These are phyloP conservation scores for Globodera ellingtonae DNA, from an alignment of 1,140 invertebrate genomes.

Conservation along the genomic window DNA sequence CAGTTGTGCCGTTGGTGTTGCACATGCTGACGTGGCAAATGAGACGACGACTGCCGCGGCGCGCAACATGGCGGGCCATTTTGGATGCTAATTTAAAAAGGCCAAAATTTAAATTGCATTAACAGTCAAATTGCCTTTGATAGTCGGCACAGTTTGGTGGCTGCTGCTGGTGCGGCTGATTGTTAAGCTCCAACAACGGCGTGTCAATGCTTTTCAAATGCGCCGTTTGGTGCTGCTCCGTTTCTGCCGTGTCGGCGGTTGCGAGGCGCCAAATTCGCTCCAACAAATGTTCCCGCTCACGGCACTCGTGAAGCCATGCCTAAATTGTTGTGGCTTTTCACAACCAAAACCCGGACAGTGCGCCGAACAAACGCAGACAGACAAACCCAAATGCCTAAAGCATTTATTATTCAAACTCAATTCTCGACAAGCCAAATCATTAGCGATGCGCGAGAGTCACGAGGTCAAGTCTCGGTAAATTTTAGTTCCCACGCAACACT, in stretches of 20 bases:
- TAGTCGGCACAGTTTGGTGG: neutral
- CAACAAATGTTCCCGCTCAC: neutral
- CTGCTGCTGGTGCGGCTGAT: neutral
- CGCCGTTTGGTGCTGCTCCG: neutral
- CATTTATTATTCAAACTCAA: no score
- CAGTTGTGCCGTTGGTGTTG: neutral
- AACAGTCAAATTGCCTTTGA: neutral
- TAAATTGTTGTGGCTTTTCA: neutral
- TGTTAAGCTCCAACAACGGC: neutral
- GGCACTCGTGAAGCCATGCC: neutral
- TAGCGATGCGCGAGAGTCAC: no score
- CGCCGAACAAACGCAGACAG: no score
- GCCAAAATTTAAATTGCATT: neutral
- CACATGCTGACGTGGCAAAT: neutral
- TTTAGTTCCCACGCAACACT: no score
- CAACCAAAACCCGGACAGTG: neutral
- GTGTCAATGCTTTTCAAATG: neutral
- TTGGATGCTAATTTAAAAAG: neutral
- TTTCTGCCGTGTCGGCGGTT: neutral
- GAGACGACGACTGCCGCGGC: neutral
- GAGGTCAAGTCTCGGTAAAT: no score
- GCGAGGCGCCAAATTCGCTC: neutral
- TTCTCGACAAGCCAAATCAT: no score
- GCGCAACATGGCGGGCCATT: neutral
- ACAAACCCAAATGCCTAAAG: no score